Percentiles rank a stretch among this genome's conserved stretches.
Evolutionary conservation across 2,113 vertebrate genomes (phyloP).

Genomic region (Nothocercus julius): DNA sequence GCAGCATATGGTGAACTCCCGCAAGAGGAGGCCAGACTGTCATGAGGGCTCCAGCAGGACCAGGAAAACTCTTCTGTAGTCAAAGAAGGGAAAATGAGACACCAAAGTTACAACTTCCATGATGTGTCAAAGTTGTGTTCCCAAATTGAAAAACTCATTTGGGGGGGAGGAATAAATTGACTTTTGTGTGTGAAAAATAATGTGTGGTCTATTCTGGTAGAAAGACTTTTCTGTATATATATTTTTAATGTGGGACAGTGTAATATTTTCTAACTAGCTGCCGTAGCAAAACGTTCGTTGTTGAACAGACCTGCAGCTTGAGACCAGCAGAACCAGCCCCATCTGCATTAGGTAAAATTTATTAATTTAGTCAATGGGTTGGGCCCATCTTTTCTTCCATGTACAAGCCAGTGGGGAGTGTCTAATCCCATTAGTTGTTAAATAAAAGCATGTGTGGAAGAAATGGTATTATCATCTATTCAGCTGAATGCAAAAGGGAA

Average conservation of each 20-base stretch:
- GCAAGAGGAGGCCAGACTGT: background rate
- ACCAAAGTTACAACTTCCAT: background rate
- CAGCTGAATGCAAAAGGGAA: background rate
- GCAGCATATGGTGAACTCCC: background rate
- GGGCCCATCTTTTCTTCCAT: background rate
- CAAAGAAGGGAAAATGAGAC: background rate
- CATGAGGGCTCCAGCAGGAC: background rate
- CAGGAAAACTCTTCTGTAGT: background rate
- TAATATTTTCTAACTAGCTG: background rate
- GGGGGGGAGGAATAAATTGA: background rate
- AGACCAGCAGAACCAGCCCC: background rate
- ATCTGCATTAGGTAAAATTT: accelerated
- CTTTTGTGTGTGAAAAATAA: background rate
- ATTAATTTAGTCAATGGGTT: background rate
- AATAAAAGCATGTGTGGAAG: background rate
- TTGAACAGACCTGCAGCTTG: background rate
- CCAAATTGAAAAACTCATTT: background rate
- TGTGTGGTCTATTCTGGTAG: background rate
- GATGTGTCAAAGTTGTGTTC: background rate
- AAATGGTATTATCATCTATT: background rate
- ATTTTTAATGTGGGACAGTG: background rate
- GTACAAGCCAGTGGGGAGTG: background rate
- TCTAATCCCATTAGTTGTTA: background rate
- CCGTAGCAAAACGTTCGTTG: background rate
- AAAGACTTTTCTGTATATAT: background rate